phyloP scores from a whole-genome alignment of 2,113 vertebrate genomes.

The Gobiocypris rarus region DNA sequence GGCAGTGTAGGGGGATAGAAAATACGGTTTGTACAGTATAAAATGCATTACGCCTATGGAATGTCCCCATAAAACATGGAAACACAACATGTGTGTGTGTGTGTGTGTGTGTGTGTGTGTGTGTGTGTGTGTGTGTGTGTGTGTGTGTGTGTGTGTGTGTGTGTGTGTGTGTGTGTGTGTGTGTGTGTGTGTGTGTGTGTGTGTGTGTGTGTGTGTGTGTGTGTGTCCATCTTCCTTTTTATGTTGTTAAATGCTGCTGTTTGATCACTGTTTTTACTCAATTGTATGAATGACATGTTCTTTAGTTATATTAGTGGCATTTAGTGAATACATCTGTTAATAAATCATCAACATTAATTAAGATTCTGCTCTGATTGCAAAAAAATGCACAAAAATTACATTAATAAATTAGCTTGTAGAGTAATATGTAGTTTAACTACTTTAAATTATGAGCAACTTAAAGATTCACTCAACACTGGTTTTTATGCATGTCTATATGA shows the following conservation, averaged over 20 bases:
- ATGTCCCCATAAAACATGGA: too few relatives aligned
- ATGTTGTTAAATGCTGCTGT: neutral
- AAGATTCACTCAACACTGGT: neutral
- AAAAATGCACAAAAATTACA: neutral
- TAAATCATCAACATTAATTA: neutral
- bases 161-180: too few relatives aligned
- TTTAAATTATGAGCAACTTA: slow-evolving; percentile 16
- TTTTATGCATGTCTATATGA: slow-evolving; percentile 12
- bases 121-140: too few relatives aligned
- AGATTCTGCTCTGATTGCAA: neutral
- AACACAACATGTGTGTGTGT: too few relatives aligned
- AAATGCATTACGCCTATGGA: too few relatives aligned
- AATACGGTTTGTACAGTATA: too few relatives aligned
- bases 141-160: too few relatives aligned
- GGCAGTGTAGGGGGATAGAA: too few relatives aligned
- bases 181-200: too few relatives aligned
- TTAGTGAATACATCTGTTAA: neutral
- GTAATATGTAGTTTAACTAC: slow-evolving; percentile 5
- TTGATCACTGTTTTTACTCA: neutral
- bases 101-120: too few relatives aligned
- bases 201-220: too few relatives aligned
- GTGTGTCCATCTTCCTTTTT: too few relatives aligned
- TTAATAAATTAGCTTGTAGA: neutral
- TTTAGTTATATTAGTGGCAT: neutral
- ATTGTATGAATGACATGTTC: neutral